Percentiles rank a stretch among this genome's conserved stretches.
phyloP scores from a whole-genome alignment of 2,888 invertebrate genomes.

The Oscheius myriophilus region DNA sequence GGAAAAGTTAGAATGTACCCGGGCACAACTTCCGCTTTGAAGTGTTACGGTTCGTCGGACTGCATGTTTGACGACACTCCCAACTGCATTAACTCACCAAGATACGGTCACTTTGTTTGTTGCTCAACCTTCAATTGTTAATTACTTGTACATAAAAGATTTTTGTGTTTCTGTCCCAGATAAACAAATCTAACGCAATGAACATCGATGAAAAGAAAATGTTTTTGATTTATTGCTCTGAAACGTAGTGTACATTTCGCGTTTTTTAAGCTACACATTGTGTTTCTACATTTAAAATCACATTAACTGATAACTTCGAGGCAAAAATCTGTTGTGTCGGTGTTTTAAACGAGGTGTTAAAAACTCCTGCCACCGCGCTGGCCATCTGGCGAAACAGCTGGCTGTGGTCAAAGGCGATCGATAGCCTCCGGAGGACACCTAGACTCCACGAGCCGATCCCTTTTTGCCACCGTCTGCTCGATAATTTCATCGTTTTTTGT shows the following conservation, averaged over 20 bases:
- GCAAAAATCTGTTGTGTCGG: too few relatives aligned
- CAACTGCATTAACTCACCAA: constrained; percentile 24
- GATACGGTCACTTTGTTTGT: constrained; percentile 29
- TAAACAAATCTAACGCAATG: too few relatives aligned
- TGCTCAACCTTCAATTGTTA: constrained; percentile 33
- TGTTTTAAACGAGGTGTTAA: not conserved
- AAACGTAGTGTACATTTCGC: too few relatives aligned
- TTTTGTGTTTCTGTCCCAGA: too few relatives aligned
- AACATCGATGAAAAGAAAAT: not conserved
- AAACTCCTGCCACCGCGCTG: not conserved
- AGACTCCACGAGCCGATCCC: not conserved
- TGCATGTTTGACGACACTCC: constrained; percentile 31
- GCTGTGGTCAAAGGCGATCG: constrained; percentile 24
- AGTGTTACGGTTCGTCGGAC: constrained; percentile 19
- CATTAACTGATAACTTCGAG: too few relatives aligned
- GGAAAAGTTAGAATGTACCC: constrained; percentile 25
- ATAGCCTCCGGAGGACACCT: constrained; percentile 7
- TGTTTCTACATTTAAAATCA: too few relatives aligned
- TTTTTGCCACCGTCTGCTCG: not conserved
- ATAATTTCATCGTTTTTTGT: not conserved
- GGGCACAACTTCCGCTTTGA: constrained; percentile 18
- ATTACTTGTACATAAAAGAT: not conserved
- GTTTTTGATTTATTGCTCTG: too few relatives aligned
- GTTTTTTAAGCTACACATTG: too few relatives aligned
- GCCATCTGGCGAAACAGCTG: constrained; percentile 27